phyloP scores from a whole-genome alignment of 2,113 vertebrate species.

The Solenodon paradoxus region DNA sequence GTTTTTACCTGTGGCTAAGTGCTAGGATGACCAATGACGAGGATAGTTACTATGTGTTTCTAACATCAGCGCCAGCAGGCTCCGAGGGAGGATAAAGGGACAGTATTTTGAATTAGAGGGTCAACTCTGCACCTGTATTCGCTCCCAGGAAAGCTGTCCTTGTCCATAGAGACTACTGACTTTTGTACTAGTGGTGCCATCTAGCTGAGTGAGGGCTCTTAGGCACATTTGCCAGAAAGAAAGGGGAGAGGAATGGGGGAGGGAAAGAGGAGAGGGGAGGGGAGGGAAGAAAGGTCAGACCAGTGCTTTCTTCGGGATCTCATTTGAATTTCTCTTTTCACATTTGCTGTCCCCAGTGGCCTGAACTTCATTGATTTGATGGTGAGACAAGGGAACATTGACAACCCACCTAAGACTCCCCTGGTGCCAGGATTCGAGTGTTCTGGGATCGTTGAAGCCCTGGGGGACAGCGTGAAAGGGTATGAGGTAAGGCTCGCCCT shows the following conservation, averaged over 20 bases:
- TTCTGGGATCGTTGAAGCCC: conserved; percentile 95
- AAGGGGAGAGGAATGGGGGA: background rate
- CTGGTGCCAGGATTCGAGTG: conserved; percentile 97
- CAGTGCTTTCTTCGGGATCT: background rate
- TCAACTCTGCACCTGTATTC: background rate
- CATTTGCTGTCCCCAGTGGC: conserved; percentile 85
- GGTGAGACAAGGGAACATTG: conserved; percentile 97
- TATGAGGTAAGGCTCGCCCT: conserved; percentile 89
- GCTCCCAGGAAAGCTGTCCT: background rate
- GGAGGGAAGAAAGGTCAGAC: background rate
- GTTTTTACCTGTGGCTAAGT: background rate
- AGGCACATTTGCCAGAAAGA: background rate
- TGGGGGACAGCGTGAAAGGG: conserved; percentile 92
- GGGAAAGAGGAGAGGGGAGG: accelerated
- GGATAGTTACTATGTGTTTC: background rate
- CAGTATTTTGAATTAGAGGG: no score
- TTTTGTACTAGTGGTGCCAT: conserved; percentile 1
- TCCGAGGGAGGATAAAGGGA: no score
- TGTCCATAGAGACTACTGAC: background rate
- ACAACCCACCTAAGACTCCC: conserved; percentile 96
- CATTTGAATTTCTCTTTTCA: conserved; percentile 49
- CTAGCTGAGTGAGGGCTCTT: background rate
- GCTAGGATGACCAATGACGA: background rate
- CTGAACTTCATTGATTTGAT: conserved; percentile 98
- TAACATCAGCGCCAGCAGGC: no score